Base-by-base conservation (phyloP, 2,113 vertebrate genomes). In the Nannobrachium achirus region DNA sequence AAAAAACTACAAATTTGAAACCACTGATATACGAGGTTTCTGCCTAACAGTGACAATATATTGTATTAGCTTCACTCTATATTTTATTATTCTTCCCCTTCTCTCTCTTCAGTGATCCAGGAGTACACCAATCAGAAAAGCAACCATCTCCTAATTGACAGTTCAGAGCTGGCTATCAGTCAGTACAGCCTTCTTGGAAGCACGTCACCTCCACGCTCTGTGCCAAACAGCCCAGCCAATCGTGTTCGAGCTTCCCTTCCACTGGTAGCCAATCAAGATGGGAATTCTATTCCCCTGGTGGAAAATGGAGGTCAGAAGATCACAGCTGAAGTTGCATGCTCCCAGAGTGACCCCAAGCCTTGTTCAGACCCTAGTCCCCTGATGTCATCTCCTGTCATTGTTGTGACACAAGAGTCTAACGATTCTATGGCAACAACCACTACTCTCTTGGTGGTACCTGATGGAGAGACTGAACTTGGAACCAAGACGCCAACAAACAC, bases 141-240 rank as follows among this genome's bases (percentile, higher is more conserved):
- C 67, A 82, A 61, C 62, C 75, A 66, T 39, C 53, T 75, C 1
- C 38, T 71, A 10, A 3, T 87, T 73, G 81, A 86, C 75, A 75
- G 61, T 2, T 73, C 83, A 0, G 85, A 85, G n/a, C 56, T 89
- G 48, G 63, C 75, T 64, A 61, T 84, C 0, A 89, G 83, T 71
- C 76, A 84, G 79, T 89, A 82, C 81, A 89, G 85, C 18, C 81
- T 89, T 20, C 7, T 82, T 42, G 81, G 55, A 7, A 70, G 51
- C 11, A 79, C 75, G n/a, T n/a, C n/a, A 3, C 80, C 79, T 7
- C 73, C 80, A 15, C 8, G 13, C 42, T 83, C 86, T 14, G 62
- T 59, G 13, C 72, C 76, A 1, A 61, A 0, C 53, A 82, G 72
- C 44, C 82, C 80, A 13, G n/a, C 46, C 8, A 3, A 1, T 38